These are phyloP conservation scores for Labeo calbasu DNA, from an alignment of 2,797 vertebrate genomes.

Conservation along the genomic window DNA sequence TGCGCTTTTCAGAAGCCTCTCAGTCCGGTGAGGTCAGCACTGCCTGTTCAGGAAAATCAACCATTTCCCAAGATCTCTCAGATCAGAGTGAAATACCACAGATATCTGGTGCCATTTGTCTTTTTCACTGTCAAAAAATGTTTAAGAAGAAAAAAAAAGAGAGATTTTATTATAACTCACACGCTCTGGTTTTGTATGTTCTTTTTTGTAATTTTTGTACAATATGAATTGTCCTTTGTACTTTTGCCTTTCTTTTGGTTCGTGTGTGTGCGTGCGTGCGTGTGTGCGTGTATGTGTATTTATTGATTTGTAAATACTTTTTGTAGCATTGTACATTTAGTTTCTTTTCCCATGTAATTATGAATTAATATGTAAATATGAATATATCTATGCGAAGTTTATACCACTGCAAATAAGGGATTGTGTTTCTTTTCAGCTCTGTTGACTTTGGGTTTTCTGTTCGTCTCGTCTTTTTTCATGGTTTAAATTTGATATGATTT, in stretches of 20 bases:
- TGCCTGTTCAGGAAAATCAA: constrained; percentile 47
- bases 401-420: constrained; percentile 62
- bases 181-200: constrained; percentile 59
- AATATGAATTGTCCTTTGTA: constrained; percentile 62
- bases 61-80: constrained; percentile 17
- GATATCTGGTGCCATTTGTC: constrained; percentile 59
- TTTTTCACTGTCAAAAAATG: constrained; percentile 54
- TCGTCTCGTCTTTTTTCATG: constrained; percentile 55
- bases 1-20: constrained; percentile 39
- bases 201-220: constrained; percentile 68
- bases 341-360: constrained; percentile 67
- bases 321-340: constrained; percentile 70
- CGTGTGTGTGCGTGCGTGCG: constrained; percentile 39
- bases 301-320: constrained; percentile 72
- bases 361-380: constrained; percentile 69
- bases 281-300: constrained; percentile 56
- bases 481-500: constrained; percentile 59
- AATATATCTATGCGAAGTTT: constrained; percentile 67
- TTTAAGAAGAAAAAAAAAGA: constrained; percentile 32
- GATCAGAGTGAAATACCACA: constrained; percentile 26
- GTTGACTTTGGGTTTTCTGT: constrained; percentile 27
- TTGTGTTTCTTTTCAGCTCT: constrained; percentile 45
- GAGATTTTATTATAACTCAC: constrained; percentile 56
- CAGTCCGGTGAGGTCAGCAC: constrained; percentile 51
- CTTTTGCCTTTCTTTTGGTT: constrained; percentile 54